Evolutionary conservation across 2,888 invertebrate genomes (phyloP).

Genomic region (Phania funesta): DNA sequence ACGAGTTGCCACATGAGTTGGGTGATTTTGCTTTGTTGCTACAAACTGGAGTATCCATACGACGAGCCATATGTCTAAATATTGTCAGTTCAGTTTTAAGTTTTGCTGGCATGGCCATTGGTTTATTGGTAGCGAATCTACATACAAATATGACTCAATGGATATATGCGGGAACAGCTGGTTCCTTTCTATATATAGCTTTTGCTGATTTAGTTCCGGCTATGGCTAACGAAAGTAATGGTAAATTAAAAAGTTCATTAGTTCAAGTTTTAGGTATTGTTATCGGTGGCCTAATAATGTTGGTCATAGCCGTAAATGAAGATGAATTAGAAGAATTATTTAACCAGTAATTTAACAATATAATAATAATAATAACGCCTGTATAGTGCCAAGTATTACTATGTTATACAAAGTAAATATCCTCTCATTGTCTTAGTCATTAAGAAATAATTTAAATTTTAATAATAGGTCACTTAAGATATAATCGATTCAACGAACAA

Average conservation of each 20-base stretch:
- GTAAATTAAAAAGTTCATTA: conserved; percentile 82
- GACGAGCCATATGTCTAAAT: conserved; percentile 87
- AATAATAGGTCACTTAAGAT: neutral
- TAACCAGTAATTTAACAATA: conserved; percentile 67
- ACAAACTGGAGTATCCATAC: conserved; percentile 88
- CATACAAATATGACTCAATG: conserved; percentile 86
- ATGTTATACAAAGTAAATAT: conserved; percentile 43
- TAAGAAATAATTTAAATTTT: conserved; percentile 43
- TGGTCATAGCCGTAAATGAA: conserved; percentile 87
- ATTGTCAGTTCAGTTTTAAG: conserved; percentile 88
- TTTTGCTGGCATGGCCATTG: conserved; percentile 87
- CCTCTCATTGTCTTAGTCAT: conserved; percentile 27
- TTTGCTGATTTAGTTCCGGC: conserved; percentile 89
- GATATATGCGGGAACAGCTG: conserved; percentile 90
- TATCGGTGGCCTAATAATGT: conserved; percentile 86
- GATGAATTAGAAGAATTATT: conserved; percentile 78
- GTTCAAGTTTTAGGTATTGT: conserved; percentile 86
- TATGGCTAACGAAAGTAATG: conserved; percentile 82
- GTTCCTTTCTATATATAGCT: conserved; percentile 90
- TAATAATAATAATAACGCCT: conserved; percentile 18
- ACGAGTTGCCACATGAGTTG: conserved; percentile 90
- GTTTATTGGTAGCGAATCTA: conserved; percentile 85
- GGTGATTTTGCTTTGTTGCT: conserved; percentile 90
- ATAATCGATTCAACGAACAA: conserved; percentile 18
- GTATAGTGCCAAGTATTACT: conserved; percentile 56